Conservation (phyloP, 2,797 vertebrate species). For the Avahi laniger region DNA sequence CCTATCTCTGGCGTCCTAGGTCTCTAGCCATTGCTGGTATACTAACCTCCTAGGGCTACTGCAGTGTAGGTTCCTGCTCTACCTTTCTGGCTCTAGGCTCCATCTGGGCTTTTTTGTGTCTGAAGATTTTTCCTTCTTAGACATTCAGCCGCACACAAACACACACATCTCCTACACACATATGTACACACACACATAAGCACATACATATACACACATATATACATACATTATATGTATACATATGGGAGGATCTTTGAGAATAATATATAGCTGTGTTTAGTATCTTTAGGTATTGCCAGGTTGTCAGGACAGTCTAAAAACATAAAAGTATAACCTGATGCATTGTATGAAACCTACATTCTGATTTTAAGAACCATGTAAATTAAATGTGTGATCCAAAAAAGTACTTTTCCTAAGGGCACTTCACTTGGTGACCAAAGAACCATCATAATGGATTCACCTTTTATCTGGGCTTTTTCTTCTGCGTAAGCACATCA, state of each 20-base stretch:
- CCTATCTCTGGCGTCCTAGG: not conserved
- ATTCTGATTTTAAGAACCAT: not conserved
- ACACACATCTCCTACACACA: not conserved
- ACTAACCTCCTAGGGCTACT: not conserved
- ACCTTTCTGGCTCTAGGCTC: not conserved
- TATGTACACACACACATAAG: not conserved
- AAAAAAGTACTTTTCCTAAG: not conserved
- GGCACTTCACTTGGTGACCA: not conserved
- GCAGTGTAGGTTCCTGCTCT: not conserved
- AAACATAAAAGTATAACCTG: not conserved
- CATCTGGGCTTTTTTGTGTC: not conserved
- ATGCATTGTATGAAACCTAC: not conserved
- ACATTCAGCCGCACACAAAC: not conserved
- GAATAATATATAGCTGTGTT: not conserved
- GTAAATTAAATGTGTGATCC: not conserved
- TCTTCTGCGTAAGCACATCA: not conserved
- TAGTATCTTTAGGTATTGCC: not conserved
- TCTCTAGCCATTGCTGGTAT: not conserved
- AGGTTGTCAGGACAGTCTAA: not conserved
- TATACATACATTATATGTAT: not conserved
- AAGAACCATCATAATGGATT: not conserved
- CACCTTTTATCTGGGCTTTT: not conserved
- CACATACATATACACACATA: not conserved
- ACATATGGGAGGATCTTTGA: not conserved
- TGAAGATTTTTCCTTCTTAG: not conserved